Evolutionary conservation across 2,113 vertebrate genomes (phyloP), one percentile per base, ranked within the genome.

Genomic region (Sakesphorus luctuosus): DNA sequence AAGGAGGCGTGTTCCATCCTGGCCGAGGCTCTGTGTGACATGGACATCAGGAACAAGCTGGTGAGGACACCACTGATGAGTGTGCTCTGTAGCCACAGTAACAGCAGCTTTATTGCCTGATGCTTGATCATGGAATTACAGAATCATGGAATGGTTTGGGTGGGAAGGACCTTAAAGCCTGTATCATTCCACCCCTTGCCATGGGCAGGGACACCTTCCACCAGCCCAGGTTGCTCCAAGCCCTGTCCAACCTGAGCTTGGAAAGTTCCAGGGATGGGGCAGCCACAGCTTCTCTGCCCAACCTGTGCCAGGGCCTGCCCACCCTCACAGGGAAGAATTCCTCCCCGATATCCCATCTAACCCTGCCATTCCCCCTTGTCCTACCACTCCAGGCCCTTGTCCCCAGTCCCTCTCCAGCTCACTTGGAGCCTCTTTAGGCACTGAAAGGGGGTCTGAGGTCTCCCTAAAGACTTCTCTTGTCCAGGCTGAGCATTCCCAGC

Each of bases 21-120:
- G 90, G 98, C 99, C 4, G 99, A 99, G 92, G 98, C 99, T 2
- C 97, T 99, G 63, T 99, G 99, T 71, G 98, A 99, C 68, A 99
- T 99, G 99, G 99, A 99, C 90, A 87, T 98, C 89, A 98, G 97
- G 93, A 99, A 99, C 96, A 99, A 99, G 33, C 98, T 98, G 98
- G 99, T 99, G 79, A 99, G 98, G 84, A n/a, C 72, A 50, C n/a
- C 44, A 5, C 14, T 19, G 38, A 35, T 3, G 28, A 14, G 3
- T 18, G 25, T 29, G 1, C 71, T 79, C 67, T 84, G 3, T 20
- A 79, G 52, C 52, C n/a, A 76, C 38, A 8, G 38, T 26, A 43
- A 11, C 18, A 33, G 20, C 7, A 2, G 2, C 29, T 38, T 73
- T 43, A 0, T 53, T 71, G 28, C 55, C 38, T 58, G 14, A 21